Conservation (phyloP, 2,797 vertebrate species). For the Halcyon chelicuti region DNA sequence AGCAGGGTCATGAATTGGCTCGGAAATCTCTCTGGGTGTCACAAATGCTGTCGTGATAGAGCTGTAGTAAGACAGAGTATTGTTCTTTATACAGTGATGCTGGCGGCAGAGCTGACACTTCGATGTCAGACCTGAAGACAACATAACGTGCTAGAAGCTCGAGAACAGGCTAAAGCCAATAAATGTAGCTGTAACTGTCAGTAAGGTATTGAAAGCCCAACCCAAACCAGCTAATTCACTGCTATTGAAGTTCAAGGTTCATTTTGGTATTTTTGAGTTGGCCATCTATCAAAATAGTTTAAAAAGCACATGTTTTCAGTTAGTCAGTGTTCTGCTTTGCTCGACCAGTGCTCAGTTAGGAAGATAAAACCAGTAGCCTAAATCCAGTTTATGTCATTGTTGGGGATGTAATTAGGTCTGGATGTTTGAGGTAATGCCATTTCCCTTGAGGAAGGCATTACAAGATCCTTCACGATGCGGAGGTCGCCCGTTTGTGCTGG, state of each 20-base stretch:
- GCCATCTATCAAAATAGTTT: not conserved
- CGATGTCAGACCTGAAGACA: not conserved
- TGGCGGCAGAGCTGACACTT: not conserved
- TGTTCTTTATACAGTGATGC: too few species aligned
- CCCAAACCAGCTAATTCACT: not conserved
- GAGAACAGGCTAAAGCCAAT: not conserved
- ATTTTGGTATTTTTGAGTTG: not conserved
- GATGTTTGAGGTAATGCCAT: not conserved
- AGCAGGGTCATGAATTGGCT: not conserved
- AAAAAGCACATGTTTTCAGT: not conserved
- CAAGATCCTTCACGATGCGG: not conserved
- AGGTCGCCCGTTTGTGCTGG: not conserved
- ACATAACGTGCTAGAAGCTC: fast-evolving
- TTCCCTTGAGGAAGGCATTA: not conserved
- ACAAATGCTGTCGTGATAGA: fast-evolving
- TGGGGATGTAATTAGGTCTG: not conserved
- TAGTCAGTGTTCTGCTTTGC: not conserved
- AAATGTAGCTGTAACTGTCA: not conserved
- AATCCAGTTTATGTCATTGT: not conserved
- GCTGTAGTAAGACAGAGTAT: not conserved
- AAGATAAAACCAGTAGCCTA: not conserved
- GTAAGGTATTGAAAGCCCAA: not conserved
- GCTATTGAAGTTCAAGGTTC: not conserved
- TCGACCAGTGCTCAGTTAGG: not conserved
- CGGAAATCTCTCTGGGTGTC: not conserved